Base-by-base conservation (phyloP, 1,140 invertebrate genomes). In the Dryas iulia region DNA sequence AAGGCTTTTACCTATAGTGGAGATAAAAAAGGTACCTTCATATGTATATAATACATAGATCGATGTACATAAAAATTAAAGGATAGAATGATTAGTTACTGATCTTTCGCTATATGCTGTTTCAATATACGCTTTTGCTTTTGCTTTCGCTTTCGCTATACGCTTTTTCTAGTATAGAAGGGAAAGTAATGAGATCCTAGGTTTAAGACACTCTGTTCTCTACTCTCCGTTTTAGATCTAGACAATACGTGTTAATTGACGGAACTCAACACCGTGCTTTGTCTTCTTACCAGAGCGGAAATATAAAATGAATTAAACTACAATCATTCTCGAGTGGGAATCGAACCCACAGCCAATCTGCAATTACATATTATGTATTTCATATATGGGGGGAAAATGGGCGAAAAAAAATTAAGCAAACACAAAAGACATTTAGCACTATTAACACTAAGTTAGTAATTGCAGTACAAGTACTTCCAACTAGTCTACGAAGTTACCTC, bases 401-500 rank as follows among this genome's bases (percentile, higher is more conserved):
- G n/a, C n/a, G n/a, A 31, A 21, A 21, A 0, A 18, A 5, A 39
- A 1, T 8, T 5, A 18, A 47, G 2, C 39, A 47, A 47, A 47
- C 6, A 21, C 39, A 10, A 47, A 47, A 47, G 18, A 39, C 12
- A 39, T 39, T 39, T 14, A 12, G 2, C 39, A 47, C 14, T 21
- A 47, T 47, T 21, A 47, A 21, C 39, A 47, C 8, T 47, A 21
- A 47, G 39, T 21, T 47, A 47, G 14, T 3, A 7, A 21, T 47
- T 10, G 14, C 21, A 47, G 39, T 21, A 47, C 18, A 14, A 47
- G 39, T 21, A 47, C 14, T 21, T 47, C 14, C 7, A 21, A 47
- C 39, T 21, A 47, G 39, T 47, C 18, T 47, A 47, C 39, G 39
- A 57, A 65, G 62, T 65, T 65, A 65, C 30, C 53, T 65, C 21